Conservation (phyloP, 2,888 invertebrate species). For the Clivina fossor region DNA sequence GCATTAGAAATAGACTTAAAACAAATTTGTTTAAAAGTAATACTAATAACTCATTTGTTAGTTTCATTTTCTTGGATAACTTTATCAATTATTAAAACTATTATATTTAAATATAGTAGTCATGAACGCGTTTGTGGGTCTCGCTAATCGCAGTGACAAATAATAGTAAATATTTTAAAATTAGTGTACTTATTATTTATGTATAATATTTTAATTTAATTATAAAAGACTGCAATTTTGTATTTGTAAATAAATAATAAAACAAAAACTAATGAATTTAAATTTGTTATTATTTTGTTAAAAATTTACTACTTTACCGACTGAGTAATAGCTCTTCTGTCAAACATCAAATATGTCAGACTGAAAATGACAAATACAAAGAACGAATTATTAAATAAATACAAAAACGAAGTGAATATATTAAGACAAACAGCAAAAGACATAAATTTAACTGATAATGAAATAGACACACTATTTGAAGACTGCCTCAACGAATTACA, state of each 20-base stretch:
- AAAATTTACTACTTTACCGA: too few relatives aligned
- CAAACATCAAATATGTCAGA: constrained; percentile 9
- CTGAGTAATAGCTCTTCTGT: too few relatives aligned
- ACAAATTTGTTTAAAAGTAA: constrained; percentile 34
- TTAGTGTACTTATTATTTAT: too few relatives aligned
- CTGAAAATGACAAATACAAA: constrained; percentile 38
- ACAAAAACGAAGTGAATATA: constrained; percentile 60
- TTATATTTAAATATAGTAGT: too few relatives aligned
- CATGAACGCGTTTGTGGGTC: too few relatives aligned
- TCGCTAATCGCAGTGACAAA: too few relatives aligned
- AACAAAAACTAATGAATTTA: too few relatives aligned
- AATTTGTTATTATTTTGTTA: too few relatives aligned
- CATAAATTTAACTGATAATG: constrained; percentile 62
- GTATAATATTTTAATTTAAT: too few relatives aligned
- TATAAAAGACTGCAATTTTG: too few relatives aligned
- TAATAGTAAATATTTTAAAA: too few relatives aligned
- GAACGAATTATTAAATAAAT: constrained; percentile 54
- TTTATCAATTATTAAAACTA: constrained; percentile 31
- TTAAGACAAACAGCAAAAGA: constrained; percentile 61
- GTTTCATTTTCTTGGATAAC: constrained; percentile 33
- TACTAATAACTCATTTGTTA: constrained; percentile 31
- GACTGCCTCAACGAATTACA: constrained; percentile 57
- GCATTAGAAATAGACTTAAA: not conserved
- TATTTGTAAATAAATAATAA: too few relatives aligned
- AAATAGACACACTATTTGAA: constrained; percentile 63